Conservation (phyloP, 2,888 invertebrate genomes). For the Bombyx huttoni region DNA sequence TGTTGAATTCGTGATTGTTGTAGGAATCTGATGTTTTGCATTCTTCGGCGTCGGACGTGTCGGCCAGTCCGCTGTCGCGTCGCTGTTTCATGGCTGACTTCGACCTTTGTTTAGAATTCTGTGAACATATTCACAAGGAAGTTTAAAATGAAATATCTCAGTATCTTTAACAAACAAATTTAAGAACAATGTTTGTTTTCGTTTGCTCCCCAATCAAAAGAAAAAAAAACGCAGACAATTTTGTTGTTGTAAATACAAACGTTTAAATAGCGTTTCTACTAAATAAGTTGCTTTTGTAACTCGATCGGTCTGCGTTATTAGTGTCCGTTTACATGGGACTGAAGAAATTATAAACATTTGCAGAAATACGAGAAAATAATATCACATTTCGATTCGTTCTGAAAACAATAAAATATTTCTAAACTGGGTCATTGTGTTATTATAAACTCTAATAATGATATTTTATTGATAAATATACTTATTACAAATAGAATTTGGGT, state of each 20-base stretch:
- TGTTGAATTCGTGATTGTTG: slow-evolving; percentile 13
- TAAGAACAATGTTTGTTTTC: too few relatives aligned
- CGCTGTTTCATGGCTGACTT: slow-evolving; percentile 49
- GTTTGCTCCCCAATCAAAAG: too few relatives aligned
- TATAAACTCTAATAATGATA: neutral
- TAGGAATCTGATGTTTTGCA: slow-evolving; percentile 20
- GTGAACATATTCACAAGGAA: slow-evolving; percentile 10
- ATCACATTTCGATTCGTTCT: neutral
- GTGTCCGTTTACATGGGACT: too few relatives aligned
- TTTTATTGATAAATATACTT: neutral
- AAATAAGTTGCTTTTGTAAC: too few relatives aligned
- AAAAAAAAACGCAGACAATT: too few relatives aligned
- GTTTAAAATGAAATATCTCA: neutral
- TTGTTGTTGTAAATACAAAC: too few relatives aligned
- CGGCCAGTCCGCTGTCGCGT: slow-evolving; percentile 60
- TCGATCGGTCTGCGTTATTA: too few relatives aligned
- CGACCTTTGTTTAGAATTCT: slow-evolving; percentile 35
- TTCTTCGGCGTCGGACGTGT: slow-evolving; percentile 64
- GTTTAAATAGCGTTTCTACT: too few relatives aligned
- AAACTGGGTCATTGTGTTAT: neutral
- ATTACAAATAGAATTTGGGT: neutral
- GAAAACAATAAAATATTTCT: neutral
- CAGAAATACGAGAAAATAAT: neutral
- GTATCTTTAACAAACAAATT: neutral
- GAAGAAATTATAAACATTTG: too few relatives aligned